phyloP scores from a whole-genome alignment of 2,888 invertebrate genomes.

The Norana najaformis region DNA sequence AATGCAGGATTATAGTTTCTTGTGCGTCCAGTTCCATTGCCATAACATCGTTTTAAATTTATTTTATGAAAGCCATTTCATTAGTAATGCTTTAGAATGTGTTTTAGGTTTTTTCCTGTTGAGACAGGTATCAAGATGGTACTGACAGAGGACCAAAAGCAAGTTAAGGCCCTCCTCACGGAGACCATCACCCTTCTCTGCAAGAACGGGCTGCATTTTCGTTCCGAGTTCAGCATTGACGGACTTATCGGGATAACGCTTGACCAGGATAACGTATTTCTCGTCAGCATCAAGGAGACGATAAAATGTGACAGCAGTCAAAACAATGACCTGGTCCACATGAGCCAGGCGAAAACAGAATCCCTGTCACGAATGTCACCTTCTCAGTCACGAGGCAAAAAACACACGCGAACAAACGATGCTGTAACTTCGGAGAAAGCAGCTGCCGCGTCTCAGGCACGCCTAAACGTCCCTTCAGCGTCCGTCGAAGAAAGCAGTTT shows the following conservation, averaged over 20 bases:
- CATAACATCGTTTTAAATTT: too few relatives aligned
- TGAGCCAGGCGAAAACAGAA: slow-evolving; percentile 10
- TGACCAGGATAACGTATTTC: slow-evolving; percentile 40
- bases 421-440: not conserved
- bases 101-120: not conserved
- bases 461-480: not conserved
- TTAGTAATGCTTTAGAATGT: not conserved
- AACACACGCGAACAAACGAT: not conserved
- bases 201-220: slow-evolving; percentile 40
- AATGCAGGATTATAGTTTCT: too few relatives aligned
- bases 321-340: not conserved
- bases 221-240: slow-evolving; percentile 39
- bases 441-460: not conserved
- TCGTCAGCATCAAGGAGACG: slow-evolving; percentile 41
- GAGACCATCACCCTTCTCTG: slow-evolving; percentile 42
- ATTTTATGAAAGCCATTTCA: too few relatives aligned
- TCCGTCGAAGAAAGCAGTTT: not conserved
- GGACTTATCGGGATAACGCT: slow-evolving; percentile 41
- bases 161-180: slow-evolving; percentile 40
- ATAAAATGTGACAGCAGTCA: slow-evolving; percentile 19
- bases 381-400: not conserved
- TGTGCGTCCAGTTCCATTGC: too few relatives aligned
- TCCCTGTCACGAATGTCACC: not conserved
- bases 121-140: slow-evolving; percentile 32
- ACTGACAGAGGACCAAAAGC: slow-evolving; percentile 37